A percentile compares a stretch with the other conserved stretches of the same genome.
Evolutionary conservation across 2,113 vertebrate genomes (phyloP).

Genomic region (Toxostoma redivivum): DNA sequence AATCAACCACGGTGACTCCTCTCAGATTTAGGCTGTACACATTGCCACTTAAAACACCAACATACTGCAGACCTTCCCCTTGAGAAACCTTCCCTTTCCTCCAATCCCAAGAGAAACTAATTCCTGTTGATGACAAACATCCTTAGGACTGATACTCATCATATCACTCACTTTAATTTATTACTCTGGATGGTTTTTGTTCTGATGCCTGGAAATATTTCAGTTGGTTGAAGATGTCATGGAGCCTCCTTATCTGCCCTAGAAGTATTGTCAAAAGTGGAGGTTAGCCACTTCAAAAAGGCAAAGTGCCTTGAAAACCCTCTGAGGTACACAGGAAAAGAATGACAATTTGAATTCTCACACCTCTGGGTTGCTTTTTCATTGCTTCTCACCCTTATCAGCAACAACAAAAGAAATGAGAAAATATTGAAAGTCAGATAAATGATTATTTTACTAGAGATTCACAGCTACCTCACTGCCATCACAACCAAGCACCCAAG

Average conservation of each 20-base stretch:
- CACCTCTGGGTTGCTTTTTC: not conserved
- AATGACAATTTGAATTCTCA: not conserved
- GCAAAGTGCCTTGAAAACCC: not conserved
- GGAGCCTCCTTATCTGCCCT: not conserved
- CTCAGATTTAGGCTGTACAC: not conserved
- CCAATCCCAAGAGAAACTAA: not conserved
- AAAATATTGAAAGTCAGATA: not conserved
- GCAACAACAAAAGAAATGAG: not conserved
- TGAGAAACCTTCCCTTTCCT: not conserved
- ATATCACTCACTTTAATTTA: not conserved
- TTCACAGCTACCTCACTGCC: not conserved
- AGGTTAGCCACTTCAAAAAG: conserved; percentile 6
- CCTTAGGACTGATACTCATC: not conserved
- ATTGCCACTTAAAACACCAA: not conserved
- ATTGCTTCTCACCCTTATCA: not conserved
- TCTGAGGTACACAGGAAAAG: not conserved
- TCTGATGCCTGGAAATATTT: not conserved
- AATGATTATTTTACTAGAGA: not conserved
- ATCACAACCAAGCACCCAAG: not conserved
- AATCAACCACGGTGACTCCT: not conserved
- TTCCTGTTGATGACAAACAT: not conserved
- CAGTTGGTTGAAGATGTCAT: not conserved
- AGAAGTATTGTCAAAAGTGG: not conserved
- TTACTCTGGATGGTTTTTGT: not conserved
- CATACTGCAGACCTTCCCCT: not conserved